Base-by-base conservation (phyloP, 2,888 invertebrate genomes). In the Lepidocyrtoides sp. region DNA sequence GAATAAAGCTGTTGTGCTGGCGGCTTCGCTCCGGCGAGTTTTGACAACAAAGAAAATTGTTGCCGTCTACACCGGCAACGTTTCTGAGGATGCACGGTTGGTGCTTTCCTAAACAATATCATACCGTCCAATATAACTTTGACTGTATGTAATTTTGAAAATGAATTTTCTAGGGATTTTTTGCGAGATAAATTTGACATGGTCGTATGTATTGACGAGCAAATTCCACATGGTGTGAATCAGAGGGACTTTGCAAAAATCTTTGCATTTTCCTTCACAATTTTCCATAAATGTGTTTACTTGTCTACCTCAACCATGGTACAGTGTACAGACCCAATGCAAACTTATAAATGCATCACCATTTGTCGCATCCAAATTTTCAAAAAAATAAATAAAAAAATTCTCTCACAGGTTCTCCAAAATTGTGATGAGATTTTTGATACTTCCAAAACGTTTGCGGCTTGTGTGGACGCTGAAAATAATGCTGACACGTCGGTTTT, bases 21-120 rank as follows among this genome's bases (percentile, higher is more conserved):
- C 54, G 0, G 29, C 54, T 14, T 79, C 79, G n/a, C 57, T 54
- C 0, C 32, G 91, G 12, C n/a, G 89, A 7, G 60, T 54, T 1
- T 14, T 84, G 17, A 91, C 91, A n/a, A 79, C 88, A 36, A 88
- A 69, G 63, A 89, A 89, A 84, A 63, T 89, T 44, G 89, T 87
- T 1, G 75, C 72, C 17, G 36, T 91, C 4, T 75, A 72, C 44
- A 82, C 91, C 0, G 14, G 8, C 7, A 82, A 83, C 14, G 83
- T 91, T 23, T 91, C 91, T 0, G 63, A 41, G 2, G 87, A 91
- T 26, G 51, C 82, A 36, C 20, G 91, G 91, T 87, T 20, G 2
- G 63, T 63, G 1, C 57, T 57, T 26, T 51, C 10, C 5, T 29
- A 12, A 36, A n/a, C n/a, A n/a, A n/a, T n/a, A n/a, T n/a, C n/a